These are phyloP conservation scores for Piprites chloris DNA, from an alignment of 2,113 vertebrate genomes.

Conservation along the genomic window DNA sequence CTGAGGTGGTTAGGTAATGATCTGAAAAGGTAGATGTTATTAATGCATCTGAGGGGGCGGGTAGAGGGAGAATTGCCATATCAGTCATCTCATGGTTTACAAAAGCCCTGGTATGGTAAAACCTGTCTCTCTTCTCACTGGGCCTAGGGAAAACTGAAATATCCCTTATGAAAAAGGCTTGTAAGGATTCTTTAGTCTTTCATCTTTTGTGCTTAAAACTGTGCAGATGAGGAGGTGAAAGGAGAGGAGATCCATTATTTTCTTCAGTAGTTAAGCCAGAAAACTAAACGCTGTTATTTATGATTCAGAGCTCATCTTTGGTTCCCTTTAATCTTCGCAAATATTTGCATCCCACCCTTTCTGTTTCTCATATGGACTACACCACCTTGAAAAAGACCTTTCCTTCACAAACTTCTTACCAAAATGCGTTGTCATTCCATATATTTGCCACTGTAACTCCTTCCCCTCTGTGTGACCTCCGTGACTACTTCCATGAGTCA, in stretches of 20 bases:
- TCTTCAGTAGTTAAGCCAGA: background rate
- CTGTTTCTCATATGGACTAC: background rate
- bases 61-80: rapidly evolving
- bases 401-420: background rate
- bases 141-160: background rate
- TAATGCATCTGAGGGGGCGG: background rate
- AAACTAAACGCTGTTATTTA: background rate
- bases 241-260: background rate
- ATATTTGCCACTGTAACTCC: background rate
- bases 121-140: background rate
- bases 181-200: background rate
- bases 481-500: rapidly evolving
- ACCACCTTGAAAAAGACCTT: background rate
- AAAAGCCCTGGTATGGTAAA: background rate
- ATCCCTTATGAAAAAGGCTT: rapidly evolving
- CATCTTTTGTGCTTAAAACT: background rate
- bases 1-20: background rate
- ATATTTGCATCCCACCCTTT: background rate
- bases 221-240: background rate
- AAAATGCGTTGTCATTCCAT: background rate
- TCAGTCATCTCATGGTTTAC: background rate
- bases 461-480: background rate
- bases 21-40: background rate
- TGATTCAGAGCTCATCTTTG: background rate
- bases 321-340: background rate